These are phyloP conservation scores for Crocidura indochinensis DNA, from an alignment of 2,797 vertebrate species.

Conservation along the genomic window DNA sequence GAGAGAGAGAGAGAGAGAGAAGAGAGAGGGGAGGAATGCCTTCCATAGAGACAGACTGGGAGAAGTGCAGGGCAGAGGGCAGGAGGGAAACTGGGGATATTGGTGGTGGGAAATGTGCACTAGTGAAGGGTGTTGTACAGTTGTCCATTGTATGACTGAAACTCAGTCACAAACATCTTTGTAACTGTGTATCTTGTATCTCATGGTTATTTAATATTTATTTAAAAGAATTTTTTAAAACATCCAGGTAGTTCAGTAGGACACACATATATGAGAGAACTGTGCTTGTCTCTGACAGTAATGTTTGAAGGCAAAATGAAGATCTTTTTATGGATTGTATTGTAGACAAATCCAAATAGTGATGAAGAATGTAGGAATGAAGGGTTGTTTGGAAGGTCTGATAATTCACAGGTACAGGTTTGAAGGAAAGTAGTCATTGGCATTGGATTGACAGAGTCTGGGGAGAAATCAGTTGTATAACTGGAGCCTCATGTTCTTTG, in stretches of 20 bases:
- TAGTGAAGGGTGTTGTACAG: too few species aligned
- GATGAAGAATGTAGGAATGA: not conserved
- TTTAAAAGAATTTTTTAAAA: too few species aligned
- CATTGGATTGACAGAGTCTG: not conserved
- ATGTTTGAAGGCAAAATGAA: constrained; percentile 33
- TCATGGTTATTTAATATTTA: too few species aligned
- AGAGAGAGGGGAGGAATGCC: too few species aligned
- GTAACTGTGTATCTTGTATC: too few species aligned
- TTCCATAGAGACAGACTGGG: too few species aligned
- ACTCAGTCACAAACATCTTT: too few species aligned
- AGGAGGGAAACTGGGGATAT: too few species aligned
- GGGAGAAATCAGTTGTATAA: not conserved
- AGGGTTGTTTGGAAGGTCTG: not conserved
- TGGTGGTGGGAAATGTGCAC: too few species aligned
- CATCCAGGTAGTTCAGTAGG: not conserved
- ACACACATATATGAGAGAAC: not conserved
- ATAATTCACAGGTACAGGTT: not conserved
- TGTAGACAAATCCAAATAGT: not conserved
- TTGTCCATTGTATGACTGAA: too few species aligned
- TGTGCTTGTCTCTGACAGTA: constrained; percentile 9
- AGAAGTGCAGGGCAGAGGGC: too few species aligned
- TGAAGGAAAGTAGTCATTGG: not conserved
- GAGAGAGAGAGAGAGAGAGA: too few species aligned
- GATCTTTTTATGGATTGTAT: not conserved
- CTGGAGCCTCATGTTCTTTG: not conserved